Percentiles rank a stretch among this genome's conserved stretches.
phyloP scores from a whole-genome alignment of 2,797 vertebrate species.

The Oreochromis mossambicus region DNA sequence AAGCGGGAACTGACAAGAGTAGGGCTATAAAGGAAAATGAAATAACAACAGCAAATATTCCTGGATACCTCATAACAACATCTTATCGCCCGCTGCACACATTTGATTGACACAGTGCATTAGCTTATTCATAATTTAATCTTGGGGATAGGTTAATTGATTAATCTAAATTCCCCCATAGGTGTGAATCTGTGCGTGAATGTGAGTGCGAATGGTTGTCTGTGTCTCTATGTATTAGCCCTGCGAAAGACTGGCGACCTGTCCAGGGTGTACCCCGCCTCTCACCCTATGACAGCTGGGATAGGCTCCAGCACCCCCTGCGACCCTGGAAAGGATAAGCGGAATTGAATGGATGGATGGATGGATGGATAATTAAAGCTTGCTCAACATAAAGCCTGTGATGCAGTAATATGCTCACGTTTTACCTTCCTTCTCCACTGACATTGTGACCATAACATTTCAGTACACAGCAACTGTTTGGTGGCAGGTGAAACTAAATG shows the following conservation, averaged over 20 bases:
- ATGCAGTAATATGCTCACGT: background rate
- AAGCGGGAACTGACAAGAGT: background rate
- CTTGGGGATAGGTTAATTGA: background rate
- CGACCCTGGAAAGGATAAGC: background rate
- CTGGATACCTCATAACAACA: background rate
- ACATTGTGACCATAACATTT: background rate
- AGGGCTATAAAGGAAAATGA: background rate
- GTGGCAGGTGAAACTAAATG: background rate
- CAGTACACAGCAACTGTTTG: background rate
- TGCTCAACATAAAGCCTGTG: background rate
- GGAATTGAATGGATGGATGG: background rate
- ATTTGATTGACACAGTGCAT: background rate
- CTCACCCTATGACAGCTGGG: background rate
- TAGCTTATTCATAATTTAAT: background rate
- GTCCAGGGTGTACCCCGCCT: background rate
- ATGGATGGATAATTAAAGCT: background rate
- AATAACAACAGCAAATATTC: background rate
- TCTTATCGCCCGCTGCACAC: background rate
- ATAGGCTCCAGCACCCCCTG: background rate
- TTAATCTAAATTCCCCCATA: background rate
- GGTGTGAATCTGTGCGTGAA: background rate
- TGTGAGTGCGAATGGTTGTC: background rate
- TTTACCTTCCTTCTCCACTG: background rate
- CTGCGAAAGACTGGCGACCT: background rate
- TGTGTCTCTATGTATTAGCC: background rate